Evolutionary conservation across 1,140 invertebrate genomes (phyloP).

Genomic region (Acromyrmex echinatior): DNA sequence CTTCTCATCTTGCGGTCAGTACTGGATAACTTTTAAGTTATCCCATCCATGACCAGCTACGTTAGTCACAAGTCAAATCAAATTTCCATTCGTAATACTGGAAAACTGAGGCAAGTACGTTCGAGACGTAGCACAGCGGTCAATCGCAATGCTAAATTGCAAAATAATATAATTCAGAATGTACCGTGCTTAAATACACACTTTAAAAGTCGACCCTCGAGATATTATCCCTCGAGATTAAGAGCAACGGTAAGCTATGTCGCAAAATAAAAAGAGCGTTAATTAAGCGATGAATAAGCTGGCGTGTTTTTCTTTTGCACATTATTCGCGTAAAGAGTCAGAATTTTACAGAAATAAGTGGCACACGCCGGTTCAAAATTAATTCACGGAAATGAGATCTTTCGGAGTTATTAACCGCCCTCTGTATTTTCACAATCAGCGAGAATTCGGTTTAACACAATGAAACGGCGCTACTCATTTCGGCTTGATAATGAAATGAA

Average conservation of each 20-base stretch:
- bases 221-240: constrained; percentile 38
- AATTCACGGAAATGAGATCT: constrained; percentile 45
- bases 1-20: constrained; percentile 31
- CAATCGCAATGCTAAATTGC: constrained; percentile 18
- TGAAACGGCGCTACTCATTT: constrained; percentile 36
- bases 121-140: not conserved
- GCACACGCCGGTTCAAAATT: constrained; percentile 18
- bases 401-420: constrained; percentile 40
- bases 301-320: constrained; percentile 39
- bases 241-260: constrained; percentile 3
- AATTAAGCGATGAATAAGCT: constrained; percentile 20
- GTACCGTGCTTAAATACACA: constrained; percentile 10
- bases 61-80: constrained; percentile 30
- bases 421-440: constrained; percentile 45
- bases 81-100: constrained; percentile 25
- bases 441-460: constrained; percentile 34
- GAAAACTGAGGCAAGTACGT: not conserved
- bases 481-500: constrained; percentile 54
- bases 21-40: constrained; percentile 67
- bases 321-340: constrained; percentile 33
- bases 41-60: constrained; percentile 1
- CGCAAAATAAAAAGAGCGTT: constrained; percentile 5
- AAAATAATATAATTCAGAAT: constrained; percentile 26
- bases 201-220: constrained; percentile 1
- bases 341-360: constrained; percentile 8